Base-by-base conservation (phyloP, 2,888 invertebrate species). In the Heliconius hortense region DNA sequence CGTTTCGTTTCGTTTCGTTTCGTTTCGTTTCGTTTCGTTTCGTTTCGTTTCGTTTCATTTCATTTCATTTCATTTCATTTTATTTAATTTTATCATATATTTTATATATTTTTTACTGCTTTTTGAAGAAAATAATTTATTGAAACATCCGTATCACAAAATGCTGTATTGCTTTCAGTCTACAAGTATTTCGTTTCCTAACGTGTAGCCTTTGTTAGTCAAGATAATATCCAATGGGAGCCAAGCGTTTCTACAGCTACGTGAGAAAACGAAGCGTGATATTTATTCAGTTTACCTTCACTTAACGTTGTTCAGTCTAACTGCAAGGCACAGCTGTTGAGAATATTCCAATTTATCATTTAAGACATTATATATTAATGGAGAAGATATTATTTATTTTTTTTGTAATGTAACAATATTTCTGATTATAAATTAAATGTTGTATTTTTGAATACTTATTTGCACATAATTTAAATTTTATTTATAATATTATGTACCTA, bases 191-290 rank as follows among this genome's bases (percentile, higher is more conserved):
- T 63, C 35, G 63, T 63, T 63, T 66, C 43, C 66, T 66, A 24
- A 39, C 53, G 68, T 68, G 21, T 31, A 7, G 53, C 53, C 53
- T 68, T 68, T 68, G 68, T 68, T 53, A 53, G 21, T 7, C 53
- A 28, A 48, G 68, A 53, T 68, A 68, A 53, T 53, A 68, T 5
- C 48, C 53, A 21, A 68, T 68, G 31, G 53, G 28, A 68, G 53
- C 2, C 68, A 53, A 68, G 53, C 53, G 53, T n/a, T 31, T n/a
- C 68, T 53, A 53, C 69, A 31, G 31, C 56, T 31, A 69, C 69
- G 53, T 69, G 69, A 69, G 69, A 69, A 69, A 56, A 69, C 35
- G 69, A 69, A 69, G 5, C 28, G 53, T n/a, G 53, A 69, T 53
- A 69, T 69, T 53, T 69, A 69, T 24, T 53, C 31, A 53, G 28